Conservation (phyloP, 2,113 vertebrate species). For the Sceloporus tristichus region DNA sequence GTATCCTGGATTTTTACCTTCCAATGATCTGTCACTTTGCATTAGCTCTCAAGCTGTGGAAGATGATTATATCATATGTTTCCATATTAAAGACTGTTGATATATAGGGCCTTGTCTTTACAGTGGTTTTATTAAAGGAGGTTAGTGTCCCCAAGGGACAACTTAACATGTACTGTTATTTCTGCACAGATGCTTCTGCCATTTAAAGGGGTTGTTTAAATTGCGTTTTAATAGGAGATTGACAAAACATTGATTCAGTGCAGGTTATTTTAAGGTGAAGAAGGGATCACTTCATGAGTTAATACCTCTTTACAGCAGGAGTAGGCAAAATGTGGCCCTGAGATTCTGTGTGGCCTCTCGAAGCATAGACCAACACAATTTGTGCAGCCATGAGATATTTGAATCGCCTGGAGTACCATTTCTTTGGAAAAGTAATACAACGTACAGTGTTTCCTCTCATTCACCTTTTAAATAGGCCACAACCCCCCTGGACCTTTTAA, state of each 20-base stretch:
- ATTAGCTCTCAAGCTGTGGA: slow-evolving; percentile 47
- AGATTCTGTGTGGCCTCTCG: no score
- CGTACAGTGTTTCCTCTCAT: no score
- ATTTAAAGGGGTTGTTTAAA: slow-evolving; percentile 55
- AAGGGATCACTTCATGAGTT: background rate
- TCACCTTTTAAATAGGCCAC: no score
- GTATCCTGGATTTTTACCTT: slow-evolving; percentile 51
- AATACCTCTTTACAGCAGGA: no score
- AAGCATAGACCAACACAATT: no score
- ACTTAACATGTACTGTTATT: slow-evolving; percentile 48
- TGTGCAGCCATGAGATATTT: no score
- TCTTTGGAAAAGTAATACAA: no score
- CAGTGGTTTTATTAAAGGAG: slow-evolving; percentile 66
- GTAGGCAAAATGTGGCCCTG: no score
- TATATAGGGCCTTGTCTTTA: slow-evolving; percentile 52
- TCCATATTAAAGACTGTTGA: slow-evolving; percentile 63
- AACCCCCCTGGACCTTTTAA: no score
- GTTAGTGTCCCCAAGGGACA: slow-evolving; percentile 66
- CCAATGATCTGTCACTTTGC: slow-evolving; percentile 56
- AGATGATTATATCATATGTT: slow-evolving; percentile 68
- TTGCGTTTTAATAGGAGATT: slow-evolving; percentile 10
- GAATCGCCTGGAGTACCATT: no score
- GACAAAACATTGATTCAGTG: slow-evolving; percentile 27
- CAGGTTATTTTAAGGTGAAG: slow-evolving; percentile 19
- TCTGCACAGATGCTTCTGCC: slow-evolving; percentile 56